phyloP scores from a whole-genome alignment of 2,113 vertebrate genomes.

The Etheostoma cragini region DNA sequence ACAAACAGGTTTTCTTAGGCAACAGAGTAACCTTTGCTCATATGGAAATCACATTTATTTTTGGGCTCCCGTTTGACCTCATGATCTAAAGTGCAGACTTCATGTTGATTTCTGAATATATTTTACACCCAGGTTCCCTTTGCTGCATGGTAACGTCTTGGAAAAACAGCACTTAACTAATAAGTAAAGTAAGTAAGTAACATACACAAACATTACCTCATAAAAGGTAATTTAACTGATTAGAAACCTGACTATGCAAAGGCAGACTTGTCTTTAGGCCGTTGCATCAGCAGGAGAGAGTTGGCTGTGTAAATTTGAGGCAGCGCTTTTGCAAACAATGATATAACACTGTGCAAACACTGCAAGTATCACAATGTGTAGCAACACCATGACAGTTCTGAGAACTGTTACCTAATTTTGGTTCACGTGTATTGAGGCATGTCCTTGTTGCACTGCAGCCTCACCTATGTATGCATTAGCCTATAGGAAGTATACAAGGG shows the following conservation, averaged over 20 bases:
- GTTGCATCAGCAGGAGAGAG: slow-evolving; percentile 54
- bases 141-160: not conserved
- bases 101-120: not conserved
- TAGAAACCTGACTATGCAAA: slow-evolving; percentile 12
- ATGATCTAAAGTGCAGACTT: not conserved
- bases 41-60: slow-evolving; percentile 37
- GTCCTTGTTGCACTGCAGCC: slow-evolving; percentile 25
- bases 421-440: slow-evolving; percentile 42
- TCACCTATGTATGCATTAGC: slow-evolving; percentile 1
- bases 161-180: not conserved
- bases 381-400: slow-evolving; percentile 62
- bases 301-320: slow-evolving; percentile 64
- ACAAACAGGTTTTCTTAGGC: slow-evolving; percentile 72
- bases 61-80: slow-evolving; percentile 37
- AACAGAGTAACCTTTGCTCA: slow-evolving; percentile 69
- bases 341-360: slow-evolving; percentile 78
- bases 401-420: slow-evolving; percentile 74
- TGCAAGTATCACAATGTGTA: slow-evolving; percentile 62
- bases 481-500: not conserved
- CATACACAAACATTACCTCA: not conserved
- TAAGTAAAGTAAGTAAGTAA: no score
- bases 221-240: not conserved
- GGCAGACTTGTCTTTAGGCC: slow-evolving; percentile 1
- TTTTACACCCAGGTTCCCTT: not conserved
- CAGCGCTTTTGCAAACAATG: slow-evolving; percentile 78